Evolutionary conservation across 2,888 invertebrate genomes (phyloP), one percentile per base, ranked within the genome.

Genomic region (Caenorhabditis plicata): DNA sequence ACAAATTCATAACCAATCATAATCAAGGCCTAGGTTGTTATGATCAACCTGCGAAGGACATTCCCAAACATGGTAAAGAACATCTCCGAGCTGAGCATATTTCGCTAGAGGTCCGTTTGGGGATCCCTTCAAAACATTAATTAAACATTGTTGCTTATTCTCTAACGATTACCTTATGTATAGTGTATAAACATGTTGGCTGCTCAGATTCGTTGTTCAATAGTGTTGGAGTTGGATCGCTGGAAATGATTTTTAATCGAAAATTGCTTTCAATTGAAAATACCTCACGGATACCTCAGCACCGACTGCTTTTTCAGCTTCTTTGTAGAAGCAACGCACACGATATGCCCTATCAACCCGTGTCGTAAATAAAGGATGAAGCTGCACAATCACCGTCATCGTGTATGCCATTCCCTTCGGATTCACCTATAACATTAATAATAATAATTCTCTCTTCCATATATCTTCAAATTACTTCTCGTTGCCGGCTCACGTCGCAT

Each of bases 51-150:
- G 67, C 11, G 73, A 73, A 3, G 75, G 69, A 42, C 79, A 79
- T 8, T 73, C 71, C 79, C 79, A 79, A 25, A 78, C 74, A 45
- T 79, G 79, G 55, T 73, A 79, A 17, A 79, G 62, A n/a, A 67
- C 55, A 40, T 79, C 78, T 15, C 79, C 67, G n/a, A 70, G 49
- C 36, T 65, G 51, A 2, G 64, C 67, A 40, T 63, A 70, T 47
- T 68, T 65, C 31, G 70, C 64, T 11, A 73, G 51, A 11, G 79
- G 76, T 13, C 79, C 79, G 55, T 79, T 75, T 26, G 74, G 71
- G 26, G 71, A 73, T 45, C 74, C 79, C 38, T n/a, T n/a, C n/a
- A n/a, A n/a, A n/a, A n/a, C n/a, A n/a, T n/a, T n/a, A n/a, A n/a
- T n/a, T n/a, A n/a, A n/a, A n/a, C n/a, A n/a, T n/a, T n/a, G n/a